Evolutionary conservation across 2,797 vertebrate genomes (phyloP).

Genomic region (Arremon brunneinucha): DNA sequence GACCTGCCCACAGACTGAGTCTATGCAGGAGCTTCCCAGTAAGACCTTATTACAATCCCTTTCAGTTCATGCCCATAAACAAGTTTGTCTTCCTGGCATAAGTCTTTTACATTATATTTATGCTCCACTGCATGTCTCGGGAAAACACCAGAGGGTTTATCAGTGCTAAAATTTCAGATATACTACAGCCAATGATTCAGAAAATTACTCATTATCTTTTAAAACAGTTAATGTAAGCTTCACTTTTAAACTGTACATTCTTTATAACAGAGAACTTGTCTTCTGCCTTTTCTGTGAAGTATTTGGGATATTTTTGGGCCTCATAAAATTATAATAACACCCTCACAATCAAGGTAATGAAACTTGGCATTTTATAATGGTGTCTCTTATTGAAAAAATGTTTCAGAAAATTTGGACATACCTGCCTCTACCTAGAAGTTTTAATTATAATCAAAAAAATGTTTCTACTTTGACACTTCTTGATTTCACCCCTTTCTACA

Average conservation of each 20-base stretch:
- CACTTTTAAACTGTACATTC: background rate
- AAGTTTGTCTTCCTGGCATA: background rate
- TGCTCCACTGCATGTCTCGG: background rate
- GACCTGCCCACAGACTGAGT: background rate
- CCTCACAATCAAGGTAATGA: background rate
- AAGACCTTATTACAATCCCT: background rate
- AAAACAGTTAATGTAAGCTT: background rate
- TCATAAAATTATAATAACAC: background rate
- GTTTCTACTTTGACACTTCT: background rate
- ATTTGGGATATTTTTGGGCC: background rate
- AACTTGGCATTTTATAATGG: background rate
- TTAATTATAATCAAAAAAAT: background rate
- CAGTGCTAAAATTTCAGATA: background rate
- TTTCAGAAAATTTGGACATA: background rate
- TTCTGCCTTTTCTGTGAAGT: background rate
- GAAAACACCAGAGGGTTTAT: background rate
- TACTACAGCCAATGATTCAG: background rate
- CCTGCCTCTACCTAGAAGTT: background rate
- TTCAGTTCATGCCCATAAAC: background rate
- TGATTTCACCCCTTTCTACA: background rate
- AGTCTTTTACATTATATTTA: background rate
- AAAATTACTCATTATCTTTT: background rate
- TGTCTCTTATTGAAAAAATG: background rate
- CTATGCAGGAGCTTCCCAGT: background rate
- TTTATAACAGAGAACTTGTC: background rate